A percentile compares a stretch with the other conserved stretches of the same genome.
These are phyloP conservation scores for Drymodes brunneopygia DNA, from an alignment of 2,113 vertebrate species.

Conservation along the genomic window DNA sequence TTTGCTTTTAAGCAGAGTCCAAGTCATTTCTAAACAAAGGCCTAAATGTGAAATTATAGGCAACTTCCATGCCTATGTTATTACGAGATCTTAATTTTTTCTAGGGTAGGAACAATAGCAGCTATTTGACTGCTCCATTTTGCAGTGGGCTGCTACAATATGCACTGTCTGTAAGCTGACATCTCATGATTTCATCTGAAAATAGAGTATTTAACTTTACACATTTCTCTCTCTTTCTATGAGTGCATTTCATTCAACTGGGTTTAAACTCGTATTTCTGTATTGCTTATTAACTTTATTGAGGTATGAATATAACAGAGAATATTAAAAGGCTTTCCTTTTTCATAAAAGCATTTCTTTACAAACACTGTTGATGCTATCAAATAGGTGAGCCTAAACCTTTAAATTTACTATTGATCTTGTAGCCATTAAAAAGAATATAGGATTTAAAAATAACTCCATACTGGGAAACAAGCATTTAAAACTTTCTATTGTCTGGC, in stretches of 20 bases:
- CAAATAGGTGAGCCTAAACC: neutral
- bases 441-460: neutral
- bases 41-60: constrained; percentile 71
- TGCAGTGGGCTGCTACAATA: constrained; percentile 16
- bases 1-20: constrained; percentile 66
- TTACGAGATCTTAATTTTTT: constrained; percentile 73
- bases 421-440: neutral
- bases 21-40: constrained; percentile 68
- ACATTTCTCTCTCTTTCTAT: neutral
- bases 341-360: neutral
- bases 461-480: neutral
- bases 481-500: neutral
- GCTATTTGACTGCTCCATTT: constrained; percentile 50
- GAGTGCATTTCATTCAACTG: neutral
- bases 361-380: neutral
- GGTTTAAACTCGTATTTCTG: constrained; percentile 9
- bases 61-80: constrained; percentile 73
- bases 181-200: constrained; percentile 28
- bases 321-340: neutral
- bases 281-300: constrained; percentile 20
- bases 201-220: neutral
- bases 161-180: neutral
- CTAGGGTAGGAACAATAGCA: constrained; percentile 53
- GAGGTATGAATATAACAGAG: constrained; percentile 7
- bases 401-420: neutral